Evolutionary conservation across 2,113 vertebrate species (phyloP), one percentile per base, ranked within the genome.

Genomic region (Psammodynastes pulverulentus): DNA sequence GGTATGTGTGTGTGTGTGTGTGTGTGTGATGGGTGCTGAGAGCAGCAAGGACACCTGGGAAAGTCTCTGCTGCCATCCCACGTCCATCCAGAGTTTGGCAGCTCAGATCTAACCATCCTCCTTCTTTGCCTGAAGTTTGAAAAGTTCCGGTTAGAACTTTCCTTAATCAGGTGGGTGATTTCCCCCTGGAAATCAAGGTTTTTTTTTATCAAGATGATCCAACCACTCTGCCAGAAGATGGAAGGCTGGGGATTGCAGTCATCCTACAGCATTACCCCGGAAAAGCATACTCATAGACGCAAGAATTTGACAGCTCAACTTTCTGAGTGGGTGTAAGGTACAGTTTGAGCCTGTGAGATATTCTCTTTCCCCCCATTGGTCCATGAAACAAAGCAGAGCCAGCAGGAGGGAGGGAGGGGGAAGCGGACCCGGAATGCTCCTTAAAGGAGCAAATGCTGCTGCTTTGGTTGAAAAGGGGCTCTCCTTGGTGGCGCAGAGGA

Each of bases 241-340:
- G 39, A 72, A 52, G 6, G 29, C 53, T 34, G 86, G 85, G 58
- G 21, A 87, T 49, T 10, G 9, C n/a, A 62, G 45, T 26, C 29
- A 1, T 51, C 84, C 3, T 34, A 39, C 67, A 39, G n/a, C 2
- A 49, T 48, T 58, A 62, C 39, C 84, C 7, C 19, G 39, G 46
- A 72, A 72, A 72, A 52, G 56, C 56, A 49, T 48, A 12, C 54
- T 86, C 46, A 67, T 21, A 26, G 19, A 29, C 5, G n/a, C 91
- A 51, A 87, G 45, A 29, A 72, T 56, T 91, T 91, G 90, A 91
- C 91, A 91, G 91, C 91, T 91, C 84, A 87, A 72, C 91, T 91
- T 87, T 15, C 48, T 87, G 91, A 52, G 91, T 91, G 85, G 84
- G 90, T 87, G 90, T 48, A 58, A 91, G n/a, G 51, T 34, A 86